These are phyloP conservation scores for Pantelozetes paolii DNA, from an alignment of 2,888 invertebrate genomes.

Conservation along the genomic window DNA sequence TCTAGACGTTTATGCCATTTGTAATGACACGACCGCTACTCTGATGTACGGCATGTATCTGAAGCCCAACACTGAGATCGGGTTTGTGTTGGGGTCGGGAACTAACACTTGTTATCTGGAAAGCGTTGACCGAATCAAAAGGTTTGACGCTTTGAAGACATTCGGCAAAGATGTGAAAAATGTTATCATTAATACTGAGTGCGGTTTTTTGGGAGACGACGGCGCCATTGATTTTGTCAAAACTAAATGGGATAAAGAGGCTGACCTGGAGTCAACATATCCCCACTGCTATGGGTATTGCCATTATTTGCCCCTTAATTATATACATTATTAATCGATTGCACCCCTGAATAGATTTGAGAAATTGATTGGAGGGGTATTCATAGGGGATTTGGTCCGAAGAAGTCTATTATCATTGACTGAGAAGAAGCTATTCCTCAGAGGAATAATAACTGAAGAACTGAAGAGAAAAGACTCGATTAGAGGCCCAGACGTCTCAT, in stretches of 20 bases:
- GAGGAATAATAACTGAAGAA: slow-evolving; percentile 53
- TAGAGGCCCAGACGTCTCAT: slow-evolving; percentile 65
- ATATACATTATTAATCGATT: not conserved
- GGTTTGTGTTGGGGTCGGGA: slow-evolving; percentile 73
- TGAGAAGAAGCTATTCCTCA: slow-evolving; percentile 60
- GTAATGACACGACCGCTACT: slow-evolving; percentile 69
- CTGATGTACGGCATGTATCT: slow-evolving; percentile 65
- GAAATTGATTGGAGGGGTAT: slow-evolving; percentile 74
- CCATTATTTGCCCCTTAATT: not conserved
- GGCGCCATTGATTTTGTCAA: slow-evolving; percentile 70
- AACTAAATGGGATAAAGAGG: slow-evolving; percentile 66
- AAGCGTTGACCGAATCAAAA: slow-evolving; percentile 62
- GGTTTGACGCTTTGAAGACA: slow-evolving; percentile 20
- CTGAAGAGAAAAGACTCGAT: slow-evolving; percentile 58
- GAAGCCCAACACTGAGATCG: slow-evolving; percentile 64
- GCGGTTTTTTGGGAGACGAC: slow-evolving; percentile 79
- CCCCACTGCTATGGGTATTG: slow-evolving; percentile 69
- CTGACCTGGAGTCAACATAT: slow-evolving; percentile 67
- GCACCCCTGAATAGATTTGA: slow-evolving; percentile 62
- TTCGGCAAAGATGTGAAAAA: slow-evolving; percentile 48
- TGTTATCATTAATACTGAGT: slow-evolving; percentile 72
- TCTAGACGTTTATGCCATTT: slow-evolving; percentile 67
- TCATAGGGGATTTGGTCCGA: slow-evolving; percentile 69
- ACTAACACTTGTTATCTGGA: slow-evolving; percentile 78
- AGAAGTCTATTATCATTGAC: slow-evolving; percentile 62